Conservation (phyloP, 92 coral and sea anemone species). For the Porites lobata region DNA sequence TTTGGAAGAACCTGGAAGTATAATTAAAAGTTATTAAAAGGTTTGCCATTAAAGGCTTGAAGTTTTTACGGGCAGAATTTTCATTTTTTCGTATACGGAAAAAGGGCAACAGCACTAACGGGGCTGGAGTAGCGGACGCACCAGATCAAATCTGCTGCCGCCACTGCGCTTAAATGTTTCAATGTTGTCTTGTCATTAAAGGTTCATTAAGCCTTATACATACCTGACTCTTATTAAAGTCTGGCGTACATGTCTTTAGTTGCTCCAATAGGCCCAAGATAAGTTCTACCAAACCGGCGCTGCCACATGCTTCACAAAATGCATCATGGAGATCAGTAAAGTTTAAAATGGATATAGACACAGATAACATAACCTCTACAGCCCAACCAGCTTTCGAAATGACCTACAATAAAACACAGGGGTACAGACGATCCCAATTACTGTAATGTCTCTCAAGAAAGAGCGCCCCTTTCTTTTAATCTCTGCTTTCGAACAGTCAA, state of each 20-base stretch:
- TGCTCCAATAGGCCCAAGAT: constrained; percentile 50
- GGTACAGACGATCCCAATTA: background rate
- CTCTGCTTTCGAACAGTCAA: too few relatives aligned
- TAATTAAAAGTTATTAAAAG: background rate
- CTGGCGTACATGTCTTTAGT: constrained; percentile 58
- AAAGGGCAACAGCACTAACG: too few relatives aligned
- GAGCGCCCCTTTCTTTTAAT: too few relatives aligned
- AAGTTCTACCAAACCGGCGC: constrained; percentile 47
- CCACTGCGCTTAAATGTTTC: background rate
- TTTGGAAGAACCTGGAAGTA: constrained; percentile 9
- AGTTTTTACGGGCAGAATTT: too few relatives aligned
- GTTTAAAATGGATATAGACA: constrained; percentile 51
- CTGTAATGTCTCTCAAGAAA: too few relatives aligned
- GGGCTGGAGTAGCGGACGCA: too few relatives aligned
- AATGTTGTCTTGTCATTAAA: background rate
- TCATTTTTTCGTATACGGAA: too few relatives aligned
- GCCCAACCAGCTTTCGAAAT: constrained; percentile 45
- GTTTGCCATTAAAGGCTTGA: too few relatives aligned
- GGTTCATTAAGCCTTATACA: background rate
- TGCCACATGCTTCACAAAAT: constrained; percentile 67
- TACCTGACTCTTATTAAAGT: constrained; percentile 57
- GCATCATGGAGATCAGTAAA: constrained; percentile 66
- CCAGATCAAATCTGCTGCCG: too few relatives aligned
- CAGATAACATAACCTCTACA: constrained; percentile 49
- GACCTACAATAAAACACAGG: background rate